phyloP scores from a whole-genome alignment of 2,113 vertebrate genomes.

The Bostrychus sinensis region DNA sequence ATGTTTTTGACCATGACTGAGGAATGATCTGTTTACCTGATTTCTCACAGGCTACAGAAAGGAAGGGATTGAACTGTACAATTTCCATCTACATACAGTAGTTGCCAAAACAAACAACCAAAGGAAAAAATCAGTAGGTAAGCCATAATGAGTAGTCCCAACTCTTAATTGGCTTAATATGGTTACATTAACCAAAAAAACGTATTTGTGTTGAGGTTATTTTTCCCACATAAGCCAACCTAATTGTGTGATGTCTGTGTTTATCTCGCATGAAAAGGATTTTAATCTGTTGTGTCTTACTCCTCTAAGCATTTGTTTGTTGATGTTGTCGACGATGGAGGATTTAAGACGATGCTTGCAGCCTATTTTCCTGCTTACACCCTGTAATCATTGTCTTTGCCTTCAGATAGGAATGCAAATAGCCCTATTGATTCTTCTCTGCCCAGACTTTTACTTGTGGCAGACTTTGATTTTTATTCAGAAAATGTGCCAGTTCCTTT shows the following conservation, averaged over 20 bases:
- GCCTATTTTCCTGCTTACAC: conserved; percentile 1
- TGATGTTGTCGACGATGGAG: not conserved
- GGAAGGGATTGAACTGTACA: no score
- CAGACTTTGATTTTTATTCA: not conserved
- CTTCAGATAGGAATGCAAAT: not conserved
- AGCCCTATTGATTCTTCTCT: not conserved
- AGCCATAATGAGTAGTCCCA: no score
- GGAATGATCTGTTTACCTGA: no score
- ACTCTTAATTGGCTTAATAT: no score
- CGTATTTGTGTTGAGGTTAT: no score
- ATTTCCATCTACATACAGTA: no score
- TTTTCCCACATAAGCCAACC: not conserved
- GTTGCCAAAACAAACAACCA: no score
- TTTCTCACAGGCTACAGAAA: no score
- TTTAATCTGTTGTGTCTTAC: conserved; percentile 4
- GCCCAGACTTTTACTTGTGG: not conserved
- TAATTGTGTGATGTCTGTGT: conserved; percentile 7
- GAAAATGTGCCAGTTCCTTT: not conserved
- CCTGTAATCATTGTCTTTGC: not conserved
- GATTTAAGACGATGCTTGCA: not conserved
- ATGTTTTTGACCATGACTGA: no score
- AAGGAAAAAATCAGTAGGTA: no score
- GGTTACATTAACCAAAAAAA: no score
- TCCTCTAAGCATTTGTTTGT: conserved; percentile 9
- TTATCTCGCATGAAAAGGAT: not conserved